phyloP scores from a whole-genome alignment of 2,888 invertebrate genomes.

The Apodemia duryi region DNA sequence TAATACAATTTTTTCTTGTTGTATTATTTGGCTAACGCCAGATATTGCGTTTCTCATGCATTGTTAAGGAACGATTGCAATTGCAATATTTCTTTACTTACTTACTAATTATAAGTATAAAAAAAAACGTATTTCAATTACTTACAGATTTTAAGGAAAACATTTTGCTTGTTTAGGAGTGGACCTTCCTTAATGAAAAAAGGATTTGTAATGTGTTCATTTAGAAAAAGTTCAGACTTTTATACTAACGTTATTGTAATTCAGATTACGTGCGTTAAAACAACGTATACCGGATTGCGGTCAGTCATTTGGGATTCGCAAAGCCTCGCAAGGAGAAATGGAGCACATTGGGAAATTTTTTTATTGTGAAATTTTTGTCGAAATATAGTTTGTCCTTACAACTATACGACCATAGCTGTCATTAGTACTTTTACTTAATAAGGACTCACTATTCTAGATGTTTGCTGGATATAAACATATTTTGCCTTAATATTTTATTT shows the following conservation, averaged over 20 bases:
- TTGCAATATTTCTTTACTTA: too few relatives aligned
- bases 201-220: conserved; percentile 62
- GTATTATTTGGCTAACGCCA: too few relatives aligned
- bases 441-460: too few relatives aligned
- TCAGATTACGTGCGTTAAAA: conserved; percentile 61
- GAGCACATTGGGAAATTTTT: conserved; percentile 66
- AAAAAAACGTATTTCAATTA: conserved; percentile 16
- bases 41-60: too few relatives aligned
- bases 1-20: too few relatives aligned
- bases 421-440: too few relatives aligned
- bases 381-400: neutral
- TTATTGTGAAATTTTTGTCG: conserved; percentile 53
- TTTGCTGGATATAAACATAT: too few relatives aligned
- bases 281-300: conserved; percentile 66
- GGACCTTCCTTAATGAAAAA: conserved; percentile 69
- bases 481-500: too few relatives aligned
- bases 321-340: conserved; percentile 67
- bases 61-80: too few relatives aligned
- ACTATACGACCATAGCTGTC: too few relatives aligned
- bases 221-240: conserved; percentile 56
- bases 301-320: conserved; percentile 68
- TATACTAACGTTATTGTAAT: conserved; percentile 70
- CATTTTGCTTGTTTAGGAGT: conserved; percentile 64
- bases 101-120: too few relatives aligned
- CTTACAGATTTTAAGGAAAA: conserved; percentile 75